These are phyloP conservation scores for Xenentodon cancila DNA, from an alignment of 2,797 vertebrate species.

Conservation along the genomic window DNA sequence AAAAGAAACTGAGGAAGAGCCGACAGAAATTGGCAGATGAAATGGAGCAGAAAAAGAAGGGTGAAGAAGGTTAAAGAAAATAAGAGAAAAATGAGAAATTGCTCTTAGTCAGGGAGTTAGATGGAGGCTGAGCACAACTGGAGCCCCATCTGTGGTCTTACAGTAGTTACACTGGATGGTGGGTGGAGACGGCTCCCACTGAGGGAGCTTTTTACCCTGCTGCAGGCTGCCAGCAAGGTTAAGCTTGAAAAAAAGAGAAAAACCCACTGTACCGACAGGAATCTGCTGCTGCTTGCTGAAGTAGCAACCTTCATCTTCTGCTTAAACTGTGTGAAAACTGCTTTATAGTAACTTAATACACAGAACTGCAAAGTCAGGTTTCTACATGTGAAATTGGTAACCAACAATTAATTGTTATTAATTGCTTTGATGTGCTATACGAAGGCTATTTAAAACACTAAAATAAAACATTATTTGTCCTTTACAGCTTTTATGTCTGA, in stretches of 20 bases:
- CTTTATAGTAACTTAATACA: too few species aligned
- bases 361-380: neutral
- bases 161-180: constrained; percentile 45
- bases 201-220: constrained; percentile 38
- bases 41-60: too few species aligned
- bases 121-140: constrained; percentile 48
- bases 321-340: constrained; percentile 10
- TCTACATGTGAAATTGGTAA: too few species aligned
- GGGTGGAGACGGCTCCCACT: constrained; percentile 37
- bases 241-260: constrained; percentile 15
- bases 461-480: too few species aligned
- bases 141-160: constrained; percentile 38
- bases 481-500: too few species aligned
- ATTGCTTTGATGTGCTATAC: too few species aligned
- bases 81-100: constrained; percentile 10
- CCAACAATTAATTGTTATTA: too few species aligned
- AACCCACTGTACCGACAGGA: constrained; percentile 31
- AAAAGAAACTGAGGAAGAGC: too few species aligned
- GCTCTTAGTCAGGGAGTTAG: constrained; percentile 13
- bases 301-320: constrained; percentile 6
- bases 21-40: too few species aligned
- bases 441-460: too few species aligned
- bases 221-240: constrained; percentile 29
- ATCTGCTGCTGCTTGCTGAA: constrained; percentile 25
- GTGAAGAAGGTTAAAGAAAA: constrained; percentile 11